A percentile compares a stretch with the other conserved stretches of the same genome.
phyloP scores from a whole-genome alignment of 2,888 invertebrate genomes.

The Sminthurides aquaticus region DNA sequence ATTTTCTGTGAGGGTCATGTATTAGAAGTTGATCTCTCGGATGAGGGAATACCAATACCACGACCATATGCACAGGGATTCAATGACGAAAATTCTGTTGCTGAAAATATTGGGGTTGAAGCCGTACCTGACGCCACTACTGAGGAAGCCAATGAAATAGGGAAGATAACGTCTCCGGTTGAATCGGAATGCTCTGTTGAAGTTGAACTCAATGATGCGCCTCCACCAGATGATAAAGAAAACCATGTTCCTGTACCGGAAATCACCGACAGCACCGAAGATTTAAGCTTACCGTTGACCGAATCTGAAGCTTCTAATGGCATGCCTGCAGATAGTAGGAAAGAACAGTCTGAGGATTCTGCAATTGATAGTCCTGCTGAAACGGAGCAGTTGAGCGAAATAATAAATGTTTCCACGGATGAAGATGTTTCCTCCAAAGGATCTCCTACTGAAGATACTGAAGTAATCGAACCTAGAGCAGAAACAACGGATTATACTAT shows the following conservation, averaged over 20 bases:
- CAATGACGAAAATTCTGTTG: neutral
- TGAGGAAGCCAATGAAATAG: no score
- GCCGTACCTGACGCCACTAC: no score
- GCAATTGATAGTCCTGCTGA: neutral
- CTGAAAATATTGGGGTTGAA: neutral
- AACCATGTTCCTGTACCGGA: no score
- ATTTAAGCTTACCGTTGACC: neutral
- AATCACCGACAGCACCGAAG: neutral
- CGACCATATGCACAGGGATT: neutral
- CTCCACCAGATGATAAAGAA: no score
- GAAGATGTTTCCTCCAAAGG: neutral
- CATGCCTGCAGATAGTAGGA: neutral
- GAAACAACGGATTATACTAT: neutral
- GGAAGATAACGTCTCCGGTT: no score
- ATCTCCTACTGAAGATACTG: neutral
- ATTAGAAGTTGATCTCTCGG: no score
- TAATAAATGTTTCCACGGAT: neutral
- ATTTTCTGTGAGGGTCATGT: no score
- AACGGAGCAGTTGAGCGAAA: neutral
- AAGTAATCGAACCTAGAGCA: neutral
- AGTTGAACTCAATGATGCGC: no score
- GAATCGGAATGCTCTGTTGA: no score
- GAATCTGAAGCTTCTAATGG: neutral
- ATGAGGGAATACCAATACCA: neutral
- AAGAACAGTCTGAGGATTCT: neutral